Percentiles rank a stretch among this genome's conserved stretches.
Conservation (phyloP, 2,113 vertebrate genomes). For the Entomyzon cyanotis region DNA sequence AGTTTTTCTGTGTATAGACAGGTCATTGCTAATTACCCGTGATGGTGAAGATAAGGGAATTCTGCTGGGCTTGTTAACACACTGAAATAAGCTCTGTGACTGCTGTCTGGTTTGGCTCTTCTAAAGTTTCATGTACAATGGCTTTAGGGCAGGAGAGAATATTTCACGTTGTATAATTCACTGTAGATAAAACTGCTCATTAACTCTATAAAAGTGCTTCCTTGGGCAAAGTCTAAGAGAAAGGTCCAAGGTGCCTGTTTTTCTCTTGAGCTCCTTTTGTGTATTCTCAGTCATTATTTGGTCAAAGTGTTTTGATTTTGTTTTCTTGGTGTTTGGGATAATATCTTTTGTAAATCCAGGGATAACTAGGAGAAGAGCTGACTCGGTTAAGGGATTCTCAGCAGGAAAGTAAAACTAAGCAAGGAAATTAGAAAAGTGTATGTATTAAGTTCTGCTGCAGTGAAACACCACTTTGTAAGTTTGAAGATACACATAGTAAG, state of each 20-base stretch:
- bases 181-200: slow-evolving; percentile 27
- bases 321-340: slow-evolving; percentile 3
- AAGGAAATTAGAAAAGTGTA: background rate
- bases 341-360: slow-evolving; percentile 4
- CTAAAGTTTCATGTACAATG: background rate
- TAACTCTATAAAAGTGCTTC: slow-evolving; percentile 28
- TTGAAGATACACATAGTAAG: background rate
- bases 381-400: background rate
- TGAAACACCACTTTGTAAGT: background rate
- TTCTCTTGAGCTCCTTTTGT: background rate
- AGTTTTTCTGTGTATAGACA: slow-evolving; percentile 13
- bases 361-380: background rate
- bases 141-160: slow-evolving; percentile 14
- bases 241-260: background rate
- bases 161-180: background rate
- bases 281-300: background rate
- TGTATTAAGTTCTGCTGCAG: background rate
- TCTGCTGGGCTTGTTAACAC: slow-evolving; percentile 22
- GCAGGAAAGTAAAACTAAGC: background rate
- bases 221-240: background rate
- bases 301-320: slow-evolving; percentile 3
- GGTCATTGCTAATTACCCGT: slow-evolving; percentile 17
- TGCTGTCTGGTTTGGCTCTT: background rate
- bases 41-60: slow-evolving; percentile 24
- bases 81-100: background rate